Conservation (phyloP, 30 jellyfish, hydroid and myxozoan genomes). For the Calvadosia cruxmelitensis region DNA sequence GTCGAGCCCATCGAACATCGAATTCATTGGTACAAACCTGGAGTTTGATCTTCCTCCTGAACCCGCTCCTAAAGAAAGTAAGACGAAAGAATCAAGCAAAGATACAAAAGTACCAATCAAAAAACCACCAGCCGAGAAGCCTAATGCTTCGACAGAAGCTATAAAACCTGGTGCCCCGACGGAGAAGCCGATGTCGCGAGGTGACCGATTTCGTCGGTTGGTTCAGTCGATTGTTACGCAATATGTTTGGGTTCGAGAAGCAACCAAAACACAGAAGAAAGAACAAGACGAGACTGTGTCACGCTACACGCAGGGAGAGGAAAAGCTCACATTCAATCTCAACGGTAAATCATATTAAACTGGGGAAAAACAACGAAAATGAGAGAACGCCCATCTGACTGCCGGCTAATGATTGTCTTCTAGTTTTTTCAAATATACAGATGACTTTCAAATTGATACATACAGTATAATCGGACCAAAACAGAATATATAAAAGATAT, state of each 20-base stretch:
- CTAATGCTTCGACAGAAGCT: background rate
- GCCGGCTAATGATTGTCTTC: too few species aligned
- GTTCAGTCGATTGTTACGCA: conserved; percentile 10
- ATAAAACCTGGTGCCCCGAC: background rate
- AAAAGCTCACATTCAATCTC: background rate
- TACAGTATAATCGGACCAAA: too few species aligned
- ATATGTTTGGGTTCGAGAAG: conserved; percentile 6
- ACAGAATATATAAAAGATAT: too few species aligned
- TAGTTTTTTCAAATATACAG: too few species aligned
- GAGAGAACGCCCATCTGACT: too few species aligned
- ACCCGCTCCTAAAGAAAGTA: background rate
- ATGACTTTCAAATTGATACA: too few species aligned
- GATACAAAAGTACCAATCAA: background rate
- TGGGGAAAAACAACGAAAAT: too few species aligned
- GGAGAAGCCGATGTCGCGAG: background rate
- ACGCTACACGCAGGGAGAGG: background rate
- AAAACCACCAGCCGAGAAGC: background rate
- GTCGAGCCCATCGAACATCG: background rate
- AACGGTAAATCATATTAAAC: background rate
- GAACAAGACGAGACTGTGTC: conserved; percentile 4
- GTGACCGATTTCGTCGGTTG: conserved; percentile 1
- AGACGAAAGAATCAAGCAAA: background rate
- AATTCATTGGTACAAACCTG: background rate
- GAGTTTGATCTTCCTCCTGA: background rate
- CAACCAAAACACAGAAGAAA: background rate